Evolutionary conservation across 2,113 vertebrate species (phyloP).

Genomic region (Cephalopterus ornatus): DNA sequence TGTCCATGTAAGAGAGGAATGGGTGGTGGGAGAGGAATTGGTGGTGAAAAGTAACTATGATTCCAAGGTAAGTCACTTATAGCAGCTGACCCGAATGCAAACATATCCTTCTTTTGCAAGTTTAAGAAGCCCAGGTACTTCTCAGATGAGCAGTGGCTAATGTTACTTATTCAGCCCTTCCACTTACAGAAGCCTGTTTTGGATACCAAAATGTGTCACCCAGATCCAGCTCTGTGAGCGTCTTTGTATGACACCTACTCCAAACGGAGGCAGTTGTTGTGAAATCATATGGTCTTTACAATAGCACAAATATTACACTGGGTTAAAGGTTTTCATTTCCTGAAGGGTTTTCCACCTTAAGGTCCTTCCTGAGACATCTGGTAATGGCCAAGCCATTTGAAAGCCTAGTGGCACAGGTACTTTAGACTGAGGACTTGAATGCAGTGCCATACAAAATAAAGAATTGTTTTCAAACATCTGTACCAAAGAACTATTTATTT

Average conservation of each 20-base stretch:
- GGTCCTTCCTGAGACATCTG: neutral
- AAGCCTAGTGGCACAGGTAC: neutral
- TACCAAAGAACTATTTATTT: neutral
- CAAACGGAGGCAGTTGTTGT: neutral
- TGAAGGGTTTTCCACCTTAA: neutral
- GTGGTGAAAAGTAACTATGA: neutral
- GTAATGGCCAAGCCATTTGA: neutral
- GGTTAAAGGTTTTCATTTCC: neutral
- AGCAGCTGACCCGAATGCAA: neutral
- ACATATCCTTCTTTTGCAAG: neutral
- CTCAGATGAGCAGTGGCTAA: neutral
- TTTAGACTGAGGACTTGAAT: neutral
- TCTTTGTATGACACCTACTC: neutral
- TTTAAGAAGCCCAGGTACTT: neutral
- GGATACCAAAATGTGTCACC: neutral
- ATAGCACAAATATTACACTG: neutral
- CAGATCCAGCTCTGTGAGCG: rapidly evolving
- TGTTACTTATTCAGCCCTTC: neutral
- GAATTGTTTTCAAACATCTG: neutral
- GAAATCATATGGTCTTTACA: neutral
- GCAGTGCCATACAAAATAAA: neutral
- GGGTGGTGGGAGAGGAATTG: too few species aligned
- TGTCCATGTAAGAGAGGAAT: neutral
- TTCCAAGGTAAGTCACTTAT: neutral
- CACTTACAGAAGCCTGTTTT: neutral